Percentiles rank a stretch among this genome's conserved stretches.
Conservation (phyloP, 2,113 vertebrate species). For the Cettia cetti region DNA sequence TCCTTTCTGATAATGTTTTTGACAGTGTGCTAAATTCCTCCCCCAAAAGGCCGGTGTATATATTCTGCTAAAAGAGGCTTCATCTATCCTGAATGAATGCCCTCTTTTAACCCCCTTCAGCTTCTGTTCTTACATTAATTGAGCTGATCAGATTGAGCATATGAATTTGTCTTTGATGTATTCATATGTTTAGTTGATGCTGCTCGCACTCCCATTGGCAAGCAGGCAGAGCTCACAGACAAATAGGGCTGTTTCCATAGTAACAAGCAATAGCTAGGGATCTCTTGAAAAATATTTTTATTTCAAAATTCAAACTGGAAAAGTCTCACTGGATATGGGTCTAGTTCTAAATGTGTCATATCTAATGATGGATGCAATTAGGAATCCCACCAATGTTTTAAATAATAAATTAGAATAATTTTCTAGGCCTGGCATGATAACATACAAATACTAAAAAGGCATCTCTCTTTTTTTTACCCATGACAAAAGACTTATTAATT, state of each 20-base stretch:
- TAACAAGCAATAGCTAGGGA: slow-evolving; percentile 90
- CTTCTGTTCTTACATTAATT: slow-evolving; percentile 93
- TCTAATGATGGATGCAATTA: slow-evolving; percentile 89
- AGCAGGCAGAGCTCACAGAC: slow-evolving; percentile 84
- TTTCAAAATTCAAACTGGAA: slow-evolving; percentile 88
- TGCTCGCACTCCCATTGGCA: slow-evolving; percentile 82
- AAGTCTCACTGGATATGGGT: slow-evolving; percentile 82
- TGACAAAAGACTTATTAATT: slow-evolving; percentile 81
- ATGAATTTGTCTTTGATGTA: slow-evolving; percentile 89
- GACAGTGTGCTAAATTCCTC: slow-evolving; percentile 93
- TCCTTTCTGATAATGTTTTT: slow-evolving; percentile 91
- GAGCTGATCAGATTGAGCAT: slow-evolving; percentile 93
- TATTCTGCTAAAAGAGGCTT: slow-evolving; percentile 83
- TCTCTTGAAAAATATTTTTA: slow-evolving; percentile 92
- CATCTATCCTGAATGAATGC: slow-evolving; percentile 89
- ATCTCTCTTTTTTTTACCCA: slow-evolving; percentile 71
- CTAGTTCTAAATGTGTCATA: slow-evolving; percentile 83
- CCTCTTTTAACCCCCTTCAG: slow-evolving; percentile 94
- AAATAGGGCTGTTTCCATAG: slow-evolving; percentile 95
- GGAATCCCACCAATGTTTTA: slow-evolving; percentile 85
- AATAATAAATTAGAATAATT: slow-evolving; percentile 88
- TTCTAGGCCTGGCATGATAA: slow-evolving; percentile 79
- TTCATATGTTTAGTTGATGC: slow-evolving; percentile 84
- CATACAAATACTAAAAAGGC: slow-evolving; percentile 78
- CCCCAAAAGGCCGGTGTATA: slow-evolving; percentile 82